Conservation (phyloP, 2,113 vertebrate genomes). For the Peucedramus taeniatus region DNA sequence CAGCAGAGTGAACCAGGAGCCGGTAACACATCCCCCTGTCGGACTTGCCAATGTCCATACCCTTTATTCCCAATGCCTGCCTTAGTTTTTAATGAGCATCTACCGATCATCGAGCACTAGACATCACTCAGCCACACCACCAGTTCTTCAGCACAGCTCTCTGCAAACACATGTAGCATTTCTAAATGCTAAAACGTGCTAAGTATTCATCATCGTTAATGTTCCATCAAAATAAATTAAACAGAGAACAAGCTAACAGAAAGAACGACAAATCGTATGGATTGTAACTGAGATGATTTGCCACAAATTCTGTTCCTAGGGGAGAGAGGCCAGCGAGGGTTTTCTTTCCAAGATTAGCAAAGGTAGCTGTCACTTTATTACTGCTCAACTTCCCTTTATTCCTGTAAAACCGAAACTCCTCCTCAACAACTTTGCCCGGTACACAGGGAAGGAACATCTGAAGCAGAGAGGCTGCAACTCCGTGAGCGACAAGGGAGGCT, state of each 20-base stretch:
- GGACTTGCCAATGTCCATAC: not conserved
- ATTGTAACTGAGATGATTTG: not conserved
- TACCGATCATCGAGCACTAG: rapidly evolving
- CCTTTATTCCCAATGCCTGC: not conserved
- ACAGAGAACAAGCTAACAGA: not conserved
- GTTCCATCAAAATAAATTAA: not conserved
- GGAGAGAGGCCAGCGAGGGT: not conserved
- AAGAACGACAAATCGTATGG: not conserved
- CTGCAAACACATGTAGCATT: not conserved
- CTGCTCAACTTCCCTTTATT: not conserved
- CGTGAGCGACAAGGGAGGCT: not conserved
- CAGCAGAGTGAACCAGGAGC: not conserved
- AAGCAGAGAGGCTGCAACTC: not conserved
- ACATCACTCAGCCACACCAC: not conserved
- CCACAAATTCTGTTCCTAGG: not conserved
- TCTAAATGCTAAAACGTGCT: not conserved
- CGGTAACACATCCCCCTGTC: not conserved
- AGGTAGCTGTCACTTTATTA: not conserved
- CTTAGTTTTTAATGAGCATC: not conserved
- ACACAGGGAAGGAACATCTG: not conserved
- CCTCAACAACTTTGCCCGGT: not conserved
- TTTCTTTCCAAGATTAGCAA: not conserved
- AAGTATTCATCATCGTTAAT: not conserved
- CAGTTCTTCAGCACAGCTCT: not conserved
- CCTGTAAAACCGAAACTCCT: not conserved